Base-by-base conservation (phyloP, 2,888 invertebrate species). In the Toxonevra muliebris region DNA sequence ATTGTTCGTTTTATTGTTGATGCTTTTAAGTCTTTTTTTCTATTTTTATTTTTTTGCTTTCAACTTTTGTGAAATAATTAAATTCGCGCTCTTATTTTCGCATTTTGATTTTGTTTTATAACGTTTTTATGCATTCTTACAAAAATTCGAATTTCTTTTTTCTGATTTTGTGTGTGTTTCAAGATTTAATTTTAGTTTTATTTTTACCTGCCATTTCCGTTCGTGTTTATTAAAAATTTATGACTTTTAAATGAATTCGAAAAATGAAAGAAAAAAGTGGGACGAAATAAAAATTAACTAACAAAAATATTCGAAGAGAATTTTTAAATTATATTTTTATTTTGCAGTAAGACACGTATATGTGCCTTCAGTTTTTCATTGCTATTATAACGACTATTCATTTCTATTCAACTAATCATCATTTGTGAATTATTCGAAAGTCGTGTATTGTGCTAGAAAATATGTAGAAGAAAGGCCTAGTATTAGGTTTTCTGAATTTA, bases 201-300 rank as follows among this genome's bases (percentile, higher is more conserved):
- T 72, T 72, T 71, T 71, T 74, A 72, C 72, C 73, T 72, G 74
- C 64, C 69, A 72, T 72, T 73, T 73, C 72, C 73, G 72, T 64
- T 69, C 66, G 68, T 67, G 65, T 72, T 73, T 71, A 73, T 74
- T 73, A 73, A 72, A 74, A 71, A 75, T 75, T 73, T 74, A 74
- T 75, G 75, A 73, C 72, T 69, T 74, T 70, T 67, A 71, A 68
- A 71, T 71, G 71, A 66, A 71, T 70, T 71, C 71, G 42, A 20
- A 57, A 69, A 65, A 15, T 11, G 41, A 48, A 61, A n/a, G 20
- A n/a, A 57, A 52, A 61, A 15, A 57, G 48, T 58, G n/a, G 52
- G 9, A 57, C 30, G 43, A 41, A 41, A 55, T 41, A 61, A 30
- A 48, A 15, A 19, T 9, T 12, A 43, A 59, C 58, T 42, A n/a